Percentiles rank a stretch among this genome's conserved stretches.
Conservation (phyloP, 2,888 invertebrate species). For the Globia sparganii region DNA sequence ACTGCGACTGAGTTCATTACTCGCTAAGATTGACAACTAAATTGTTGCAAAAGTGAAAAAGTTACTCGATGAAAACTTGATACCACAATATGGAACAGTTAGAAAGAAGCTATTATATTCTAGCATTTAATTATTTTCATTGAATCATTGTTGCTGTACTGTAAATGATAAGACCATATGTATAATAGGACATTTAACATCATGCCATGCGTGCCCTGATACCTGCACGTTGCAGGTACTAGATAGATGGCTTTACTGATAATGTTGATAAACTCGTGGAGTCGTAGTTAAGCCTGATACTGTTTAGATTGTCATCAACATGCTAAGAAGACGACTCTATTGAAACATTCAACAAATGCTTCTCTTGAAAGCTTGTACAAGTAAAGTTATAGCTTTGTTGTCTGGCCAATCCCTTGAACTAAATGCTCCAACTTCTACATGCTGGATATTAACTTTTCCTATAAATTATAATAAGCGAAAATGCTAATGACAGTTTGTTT, state of each 20-base stretch:
- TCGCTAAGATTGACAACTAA: slow-evolving; percentile 40
- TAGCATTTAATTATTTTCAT: neutral
- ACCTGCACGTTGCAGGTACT: neutral
- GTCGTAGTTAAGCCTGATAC: neutral
- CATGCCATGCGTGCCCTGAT: neutral
- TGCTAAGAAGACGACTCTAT: no score
- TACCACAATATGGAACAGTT: neutral
- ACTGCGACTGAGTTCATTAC: slow-evolving; percentile 41
- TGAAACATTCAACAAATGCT: neutral
- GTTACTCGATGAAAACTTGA: neutral
- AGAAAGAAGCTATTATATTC: neutral
- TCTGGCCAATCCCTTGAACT: neutral
- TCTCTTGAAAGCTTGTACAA: neutral
- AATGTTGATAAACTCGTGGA: neutral
- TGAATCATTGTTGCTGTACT: neutral
- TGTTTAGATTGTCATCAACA: neutral
- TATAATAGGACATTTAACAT: no score
- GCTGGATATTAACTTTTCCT: neutral
- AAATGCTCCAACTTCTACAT: neutral
- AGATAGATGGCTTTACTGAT: no score
- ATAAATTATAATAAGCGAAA: no score
- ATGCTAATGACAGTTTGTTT: neutral
- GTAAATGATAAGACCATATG: neutral
- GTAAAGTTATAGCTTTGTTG: neutral
- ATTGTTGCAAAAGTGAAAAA: slow-evolving; percentile 56